These are phyloP conservation scores for Sclerodermus sp. DNA, from an alignment of 2,888 invertebrate genomes.

Conservation along the genomic window DNA sequence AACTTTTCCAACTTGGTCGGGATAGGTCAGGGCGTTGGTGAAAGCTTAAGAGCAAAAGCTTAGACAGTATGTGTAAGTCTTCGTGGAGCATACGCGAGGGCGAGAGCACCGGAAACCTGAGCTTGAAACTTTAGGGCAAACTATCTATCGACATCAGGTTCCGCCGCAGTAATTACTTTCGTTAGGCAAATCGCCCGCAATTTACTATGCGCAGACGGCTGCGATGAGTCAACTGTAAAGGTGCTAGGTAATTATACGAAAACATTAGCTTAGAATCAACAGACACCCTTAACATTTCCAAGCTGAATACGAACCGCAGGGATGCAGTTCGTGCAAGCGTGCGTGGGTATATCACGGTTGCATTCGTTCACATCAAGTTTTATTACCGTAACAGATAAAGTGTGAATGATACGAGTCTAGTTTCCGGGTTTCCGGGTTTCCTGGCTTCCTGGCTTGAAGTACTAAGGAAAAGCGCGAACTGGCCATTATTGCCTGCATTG, in stretches of 20 bases:
- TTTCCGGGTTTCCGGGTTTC: too few species aligned
- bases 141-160: slow-evolving; percentile 10
- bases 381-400: slow-evolving; percentile 18
- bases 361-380: slow-evolving; percentile 20
- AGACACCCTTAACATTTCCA: too few species aligned
- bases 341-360: too few species aligned
- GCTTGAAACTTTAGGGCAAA: background rate
- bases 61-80: too few species aligned
- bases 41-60: too few species aligned
- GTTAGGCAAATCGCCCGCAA: slow-evolving; percentile 22
- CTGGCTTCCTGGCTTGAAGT: slow-evolving; percentile 24
- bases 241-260: slow-evolving; percentile 10
- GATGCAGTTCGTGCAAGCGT: too few species aligned
- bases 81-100: background rate
- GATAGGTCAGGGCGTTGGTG: slow-evolving; percentile 5
- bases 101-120: slow-evolving; percentile 2
- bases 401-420: slow-evolving; percentile 29
- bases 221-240: slow-evolving; percentile 4
- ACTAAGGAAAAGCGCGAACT: slow-evolving; percentile 9
- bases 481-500: slow-evolving; percentile 12
- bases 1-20: slow-evolving; percentile 10
- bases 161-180: slow-evolving; percentile 25
- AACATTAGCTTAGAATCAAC: background rate
- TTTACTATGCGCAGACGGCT: slow-evolving; percentile 16
- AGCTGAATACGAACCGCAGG: too few species aligned